A percentile compares a stretch with the other conserved stretches of the same genome.
These are phyloP conservation scores for Berghia stephanieae DNA, from an alignment of 1,140 invertebrate genomes.

Conservation along the genomic window DNA sequence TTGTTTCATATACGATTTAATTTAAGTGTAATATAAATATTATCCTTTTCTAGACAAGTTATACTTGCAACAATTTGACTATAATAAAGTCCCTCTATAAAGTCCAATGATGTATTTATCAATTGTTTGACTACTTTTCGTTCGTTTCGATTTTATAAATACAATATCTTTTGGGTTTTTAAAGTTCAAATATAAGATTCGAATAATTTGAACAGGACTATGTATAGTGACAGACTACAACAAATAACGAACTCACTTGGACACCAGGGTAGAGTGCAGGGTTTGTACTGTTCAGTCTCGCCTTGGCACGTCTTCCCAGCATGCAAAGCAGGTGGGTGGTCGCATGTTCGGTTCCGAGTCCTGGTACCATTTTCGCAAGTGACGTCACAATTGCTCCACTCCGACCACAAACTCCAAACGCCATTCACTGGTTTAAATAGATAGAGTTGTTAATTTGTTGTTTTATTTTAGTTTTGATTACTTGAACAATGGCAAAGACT, in stretches of 20 bases:
- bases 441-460: neutral
- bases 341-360: slow-evolving; percentile 54
- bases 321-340: slow-evolving; percentile 56
- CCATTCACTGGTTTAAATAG: slow-evolving; percentile 55
- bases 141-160: slow-evolving; percentile 49
- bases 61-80: too few relatives aligned
- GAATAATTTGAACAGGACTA: neutral
- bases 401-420: slow-evolving; percentile 72
- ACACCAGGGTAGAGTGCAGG: slow-evolving; percentile 55
- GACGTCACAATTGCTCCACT: slow-evolving; percentile 60
- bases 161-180: too few relatives aligned
- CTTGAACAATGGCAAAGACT: neutral
- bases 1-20: too few relatives aligned
- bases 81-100: too few relatives aligned
- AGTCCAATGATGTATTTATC: too few relatives aligned
- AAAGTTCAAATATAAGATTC: neutral
- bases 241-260: slow-evolving; percentile 54
- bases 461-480: neutral
- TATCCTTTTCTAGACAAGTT: too few relatives aligned
- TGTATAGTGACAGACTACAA: neutral
- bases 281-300: slow-evolving; percentile 42
- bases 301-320: slow-evolving; percentile 58
- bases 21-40: too few relatives aligned
- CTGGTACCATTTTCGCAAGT: slow-evolving; percentile 61
- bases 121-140: slow-evolving; percentile 73